These are phyloP conservation scores for Hedychridium roseum DNA, from an alignment of 2,888 invertebrate species.

Conservation along the genomic window DNA sequence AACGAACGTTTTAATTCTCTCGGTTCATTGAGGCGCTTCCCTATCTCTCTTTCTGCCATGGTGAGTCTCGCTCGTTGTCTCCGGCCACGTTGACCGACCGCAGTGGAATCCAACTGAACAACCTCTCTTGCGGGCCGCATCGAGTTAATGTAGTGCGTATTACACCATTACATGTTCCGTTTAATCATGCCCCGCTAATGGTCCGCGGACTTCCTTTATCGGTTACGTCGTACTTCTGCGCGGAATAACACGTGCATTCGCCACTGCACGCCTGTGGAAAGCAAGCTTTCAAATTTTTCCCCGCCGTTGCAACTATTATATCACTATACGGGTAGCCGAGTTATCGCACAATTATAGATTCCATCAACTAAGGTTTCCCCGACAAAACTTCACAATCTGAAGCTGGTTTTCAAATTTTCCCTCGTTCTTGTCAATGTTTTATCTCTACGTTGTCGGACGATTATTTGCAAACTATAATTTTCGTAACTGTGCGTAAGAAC, in stretches of 20 bases:
- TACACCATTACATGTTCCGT: slow-evolving; percentile 50
- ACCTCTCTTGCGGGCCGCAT: slow-evolving; percentile 50
- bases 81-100: slow-evolving; percentile 37
- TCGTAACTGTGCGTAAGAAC: too few relatives aligned
- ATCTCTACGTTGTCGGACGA: too few relatives aligned
- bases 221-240: slow-evolving; percentile 17
- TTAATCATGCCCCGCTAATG: slow-evolving; percentile 45
- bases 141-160: slow-evolving; percentile 41
- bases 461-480: too few relatives aligned
- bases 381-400: too few relatives aligned
- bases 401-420: too few relatives aligned
- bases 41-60: too few relatives aligned
- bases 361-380: too few relatives aligned
- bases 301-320: too few relatives aligned
- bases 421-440: too few relatives aligned
- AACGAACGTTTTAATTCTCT: slow-evolving; percentile 31
- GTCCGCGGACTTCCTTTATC: slow-evolving; percentile 35
- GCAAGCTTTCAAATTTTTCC: too few relatives aligned
- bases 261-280: not conserved
- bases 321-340: not conserved
- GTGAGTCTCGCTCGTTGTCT: too few relatives aligned
- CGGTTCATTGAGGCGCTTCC: slow-evolving; percentile 30
- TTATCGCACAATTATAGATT: too few relatives aligned
- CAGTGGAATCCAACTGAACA: slow-evolving; percentile 50
- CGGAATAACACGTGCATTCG: not conserved